A percentile compares a stretch with the other conserved stretches of the same genome.
Conservation (phyloP, 2,113 vertebrate species). For the Lutjanus erythropterus region DNA sequence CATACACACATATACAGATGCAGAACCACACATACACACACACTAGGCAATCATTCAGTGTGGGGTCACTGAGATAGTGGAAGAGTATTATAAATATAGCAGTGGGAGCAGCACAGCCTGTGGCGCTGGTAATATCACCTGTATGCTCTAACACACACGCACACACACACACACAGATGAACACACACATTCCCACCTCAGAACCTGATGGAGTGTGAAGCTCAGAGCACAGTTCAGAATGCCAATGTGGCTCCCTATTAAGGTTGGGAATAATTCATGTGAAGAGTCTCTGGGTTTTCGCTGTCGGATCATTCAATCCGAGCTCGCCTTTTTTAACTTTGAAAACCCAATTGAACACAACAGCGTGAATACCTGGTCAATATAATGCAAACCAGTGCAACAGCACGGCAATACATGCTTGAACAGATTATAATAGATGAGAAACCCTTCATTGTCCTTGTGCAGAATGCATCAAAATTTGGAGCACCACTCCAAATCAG, state of each 20-base stretch:
- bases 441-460: no score
- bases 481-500: no score
- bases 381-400: slow-evolving; percentile 11
- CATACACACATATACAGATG: background rate
- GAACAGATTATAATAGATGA: no score
- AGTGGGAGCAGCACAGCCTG: slow-evolving; percentile 42
- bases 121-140: slow-evolving; percentile 57
- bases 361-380: background rate
- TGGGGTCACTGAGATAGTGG: slow-evolving; percentile 48
- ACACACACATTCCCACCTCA: slow-evolving; percentile 31
- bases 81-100: slow-evolving; percentile 55
- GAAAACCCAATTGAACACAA: slow-evolving; percentile 21
- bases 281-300: slow-evolving; percentile 54
- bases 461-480: no score
- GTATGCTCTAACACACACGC: slow-evolving; percentile 7
- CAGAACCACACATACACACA: background rate
- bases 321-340: slow-evolving; percentile 20
- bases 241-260: slow-evolving; percentile 61
- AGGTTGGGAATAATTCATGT: slow-evolving; percentile 73
- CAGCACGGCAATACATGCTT: background rate
- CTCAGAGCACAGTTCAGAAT: slow-evolving; percentile 65
- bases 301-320: slow-evolving; percentile 44
- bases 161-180: slow-evolving; percentile 2
- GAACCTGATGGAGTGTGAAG: slow-evolving; percentile 63
- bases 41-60: slow-evolving; percentile 20